phyloP scores from a whole-genome alignment of 2,888 invertebrate genomes.

The Eupeodes luniger region DNA sequence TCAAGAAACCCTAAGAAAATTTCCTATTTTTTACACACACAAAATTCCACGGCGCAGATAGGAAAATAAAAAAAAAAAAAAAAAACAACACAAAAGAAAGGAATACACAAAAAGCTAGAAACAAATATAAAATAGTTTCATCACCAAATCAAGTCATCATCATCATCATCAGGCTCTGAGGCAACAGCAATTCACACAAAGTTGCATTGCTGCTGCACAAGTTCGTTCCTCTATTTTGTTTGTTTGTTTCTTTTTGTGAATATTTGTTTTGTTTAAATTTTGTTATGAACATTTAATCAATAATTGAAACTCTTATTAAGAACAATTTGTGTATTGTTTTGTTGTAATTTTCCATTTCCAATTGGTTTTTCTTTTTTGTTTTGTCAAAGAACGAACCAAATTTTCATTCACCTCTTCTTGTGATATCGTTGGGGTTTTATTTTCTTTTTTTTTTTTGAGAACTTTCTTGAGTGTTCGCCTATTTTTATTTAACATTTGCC shows the following conservation, averaged over 20 bases:
- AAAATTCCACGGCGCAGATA: conserved; percentile 61
- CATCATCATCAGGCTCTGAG: background rate
- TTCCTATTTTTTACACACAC: background rate
- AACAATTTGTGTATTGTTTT: conserved; percentile 4
- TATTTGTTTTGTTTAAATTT: conserved; percentile 19
- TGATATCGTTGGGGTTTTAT: background rate
- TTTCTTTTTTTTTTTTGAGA: background rate
- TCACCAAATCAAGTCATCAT: conserved; percentile 57
- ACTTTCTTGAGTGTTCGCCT: background rate
- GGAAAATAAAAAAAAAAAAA: conserved; percentile 34
- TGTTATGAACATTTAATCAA: background rate
- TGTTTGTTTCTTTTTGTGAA: background rate
- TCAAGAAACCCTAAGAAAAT: conserved; percentile 14
- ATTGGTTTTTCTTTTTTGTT: background rate
- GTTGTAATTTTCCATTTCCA: background rate
- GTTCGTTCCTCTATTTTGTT: conserved; percentile 20
- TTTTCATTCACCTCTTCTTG: conserved; percentile 25
- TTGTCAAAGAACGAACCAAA: background rate
- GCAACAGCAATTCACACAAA: conserved; percentile 12
- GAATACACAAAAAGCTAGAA: conserved; percentile 40
- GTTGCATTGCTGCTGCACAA: conserved; percentile 35
- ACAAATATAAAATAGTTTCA: conserved; percentile 66
- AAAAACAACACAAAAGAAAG: conserved; percentile 51
- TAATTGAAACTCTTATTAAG: background rate
- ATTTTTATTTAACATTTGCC: conserved; percentile 17